Evolutionary conservation across 2,888 invertebrate genomes (phyloP).

Genomic region (Mythimna loreyi): DNA sequence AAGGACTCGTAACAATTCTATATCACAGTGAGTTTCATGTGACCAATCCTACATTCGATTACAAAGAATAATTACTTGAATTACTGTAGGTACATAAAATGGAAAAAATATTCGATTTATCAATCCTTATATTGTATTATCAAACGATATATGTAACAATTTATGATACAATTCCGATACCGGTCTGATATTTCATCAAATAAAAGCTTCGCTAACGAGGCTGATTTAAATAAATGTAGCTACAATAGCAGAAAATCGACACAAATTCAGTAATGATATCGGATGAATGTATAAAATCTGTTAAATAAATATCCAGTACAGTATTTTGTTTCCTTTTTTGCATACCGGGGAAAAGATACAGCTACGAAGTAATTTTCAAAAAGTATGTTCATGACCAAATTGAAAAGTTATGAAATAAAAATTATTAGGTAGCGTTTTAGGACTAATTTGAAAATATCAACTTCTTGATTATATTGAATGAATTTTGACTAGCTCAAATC

Average conservation of each 20-base stretch:
- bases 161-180: neutral
- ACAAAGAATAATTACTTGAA: neutral
- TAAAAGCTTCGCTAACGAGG: slow-evolving; percentile 18
- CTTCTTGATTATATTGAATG: no score
- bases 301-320: neutral
- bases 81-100: neutral
- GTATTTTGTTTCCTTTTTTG: neutral
- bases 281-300: neutral
- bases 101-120: slow-evolving; percentile 3
- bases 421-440: neutral
- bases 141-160: neutral
- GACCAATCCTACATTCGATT: neutral
- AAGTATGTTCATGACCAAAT: neutral
- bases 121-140: neutral
- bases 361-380: neutral
- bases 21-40: neutral
- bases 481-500: no score
- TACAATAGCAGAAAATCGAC: slow-evolving; percentile 3
- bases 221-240: slow-evolving; percentile 6
- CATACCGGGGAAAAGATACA: neutral
- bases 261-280: neutral
- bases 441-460: neutral
- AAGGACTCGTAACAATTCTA: neutral
- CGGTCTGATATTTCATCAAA: slow-evolving; percentile 11
- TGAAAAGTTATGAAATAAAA: neutral